Evolutionary conservation across 2,888 invertebrate species (phyloP).

Genomic region (Drosophila borborema): DNA sequence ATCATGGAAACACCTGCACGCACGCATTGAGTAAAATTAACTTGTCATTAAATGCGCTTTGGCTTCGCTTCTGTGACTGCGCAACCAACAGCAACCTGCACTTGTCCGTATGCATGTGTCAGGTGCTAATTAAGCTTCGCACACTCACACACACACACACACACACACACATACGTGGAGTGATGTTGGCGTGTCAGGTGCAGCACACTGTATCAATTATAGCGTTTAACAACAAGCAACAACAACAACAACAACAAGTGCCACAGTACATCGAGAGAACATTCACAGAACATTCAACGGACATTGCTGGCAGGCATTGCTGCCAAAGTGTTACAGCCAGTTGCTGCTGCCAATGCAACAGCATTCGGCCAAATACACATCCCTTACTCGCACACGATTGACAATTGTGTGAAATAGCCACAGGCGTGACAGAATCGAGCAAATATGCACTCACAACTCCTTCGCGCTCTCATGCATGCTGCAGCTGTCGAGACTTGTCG

Average conservation of each 20-base stretch:
- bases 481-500: conserved; percentile 11
- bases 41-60: conserved; percentile 70
- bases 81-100: conserved; percentile 23
- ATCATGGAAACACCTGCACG: conserved; percentile 13
- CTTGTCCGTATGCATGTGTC: conserved; percentile 53
- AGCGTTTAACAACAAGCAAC: conserved; percentile 44
- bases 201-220: conserved; percentile 59
- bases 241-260: conserved; percentile 45
- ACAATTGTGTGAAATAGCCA: conserved; percentile 22
- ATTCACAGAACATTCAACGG: conserved; percentile 17
- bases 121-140: conserved; percentile 68
- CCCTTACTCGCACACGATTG: conserved; percentile 4
- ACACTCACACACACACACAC: conserved; percentile 24
- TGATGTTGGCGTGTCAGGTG: conserved; percentile 53
- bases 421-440: conserved; percentile 12
- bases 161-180: neutral
- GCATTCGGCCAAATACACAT: conserved; percentile 17
- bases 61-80: conserved; percentile 28
- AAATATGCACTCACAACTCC: conserved; percentile 10
- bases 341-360: conserved; percentile 26
- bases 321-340: conserved; percentile 37
- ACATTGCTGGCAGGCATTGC: conserved; percentile 40
- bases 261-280: conserved; percentile 25
- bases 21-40: conserved; percentile 56
- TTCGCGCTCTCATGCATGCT: neutral